Conservation (phyloP, 1,140 invertebrate species). For the Microplitis demolitor region DNA sequence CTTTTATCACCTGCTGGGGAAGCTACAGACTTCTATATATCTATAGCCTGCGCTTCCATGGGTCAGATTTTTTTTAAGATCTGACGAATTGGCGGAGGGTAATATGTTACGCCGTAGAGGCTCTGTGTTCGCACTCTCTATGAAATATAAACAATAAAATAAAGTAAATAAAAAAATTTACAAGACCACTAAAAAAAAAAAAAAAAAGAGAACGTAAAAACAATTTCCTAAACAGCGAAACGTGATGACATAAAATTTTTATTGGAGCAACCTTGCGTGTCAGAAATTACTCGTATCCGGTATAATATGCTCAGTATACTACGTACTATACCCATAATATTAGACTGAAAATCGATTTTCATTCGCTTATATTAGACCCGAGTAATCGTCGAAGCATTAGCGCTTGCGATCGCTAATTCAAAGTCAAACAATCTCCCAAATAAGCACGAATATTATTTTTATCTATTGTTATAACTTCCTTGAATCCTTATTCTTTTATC, state of each 20-base stretch:
- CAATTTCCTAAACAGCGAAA: constrained; percentile 14
- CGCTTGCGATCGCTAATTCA: constrained; percentile 13
- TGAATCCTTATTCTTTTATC: background rate
- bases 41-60: too few relatives aligned
- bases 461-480: background rate
- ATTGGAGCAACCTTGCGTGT: constrained; percentile 53
- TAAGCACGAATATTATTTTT: background rate
- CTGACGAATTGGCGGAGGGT: too few relatives aligned
- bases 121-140: too few relatives aligned
- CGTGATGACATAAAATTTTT: constrained; percentile 52
- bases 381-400: constrained; percentile 3
- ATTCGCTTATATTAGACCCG: constrained; percentile 36
- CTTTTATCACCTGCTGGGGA: too few relatives aligned
- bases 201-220: too few relatives aligned
- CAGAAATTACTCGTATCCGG: constrained; percentile 54
- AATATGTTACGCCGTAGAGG: too few relatives aligned
- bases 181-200: too few relatives aligned
- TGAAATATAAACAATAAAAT: too few relatives aligned
- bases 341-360: constrained; percentile 49
- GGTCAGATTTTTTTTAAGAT: too few relatives aligned
- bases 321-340: too few relatives aligned
- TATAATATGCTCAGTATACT: constrained; percentile 25
- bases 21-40: too few relatives aligned
- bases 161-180: too few relatives aligned
- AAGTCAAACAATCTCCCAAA: constrained; percentile 12